Base-by-base conservation (phyloP, 2,888 invertebrate species). In the Brassicogethes aeneus region DNA sequence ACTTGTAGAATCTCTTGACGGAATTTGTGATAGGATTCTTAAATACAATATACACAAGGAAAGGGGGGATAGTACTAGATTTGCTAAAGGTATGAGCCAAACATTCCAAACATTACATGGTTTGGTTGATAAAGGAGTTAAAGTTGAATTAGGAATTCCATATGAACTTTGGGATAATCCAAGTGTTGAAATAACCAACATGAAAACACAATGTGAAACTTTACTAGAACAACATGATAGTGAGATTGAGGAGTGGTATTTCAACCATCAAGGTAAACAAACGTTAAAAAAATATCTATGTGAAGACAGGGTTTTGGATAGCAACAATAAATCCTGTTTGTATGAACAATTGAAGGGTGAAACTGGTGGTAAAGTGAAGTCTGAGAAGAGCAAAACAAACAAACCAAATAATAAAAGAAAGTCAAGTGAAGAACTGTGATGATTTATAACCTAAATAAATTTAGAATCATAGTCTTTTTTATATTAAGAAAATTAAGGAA, bases 91-190 rank as follows among this genome's bases (percentile, higher is more conserved):
- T 37, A 90, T 91, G 87, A 93, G 94, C 59, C 88, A 96, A 70
- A 97, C 97, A 0, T 96, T 97, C 65, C 79, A 88, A 71, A 90
- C 95, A 0, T 73, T 96, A 2, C 94, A 96, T 64, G 89, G 88
- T 2, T 76, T 96, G 13, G 92, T 91, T 0, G 82, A 92, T 60
- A 95, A 92, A 71, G 96, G 96, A 13, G 96, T 97, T 0, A 95
- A 97, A 71, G 96, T 99, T 0, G 96, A 97, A 57, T 73, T 97
- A n/a, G 97, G 96, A 3, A 95, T 99, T 57, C 97, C 97, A 0
- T 80, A 80, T 47, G 96, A 97, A 59, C 69, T 99, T 48, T 97
- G 97, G 96, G 93, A 99, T 61, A 88, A 88, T 55, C 96, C 97
- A 0, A 91, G 95, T 2, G 94, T 89, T 2, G 97, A 99, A 73